phyloP scores from a whole-genome alignment of 2,888 invertebrate species.

The Xylota sylvarum region DNA sequence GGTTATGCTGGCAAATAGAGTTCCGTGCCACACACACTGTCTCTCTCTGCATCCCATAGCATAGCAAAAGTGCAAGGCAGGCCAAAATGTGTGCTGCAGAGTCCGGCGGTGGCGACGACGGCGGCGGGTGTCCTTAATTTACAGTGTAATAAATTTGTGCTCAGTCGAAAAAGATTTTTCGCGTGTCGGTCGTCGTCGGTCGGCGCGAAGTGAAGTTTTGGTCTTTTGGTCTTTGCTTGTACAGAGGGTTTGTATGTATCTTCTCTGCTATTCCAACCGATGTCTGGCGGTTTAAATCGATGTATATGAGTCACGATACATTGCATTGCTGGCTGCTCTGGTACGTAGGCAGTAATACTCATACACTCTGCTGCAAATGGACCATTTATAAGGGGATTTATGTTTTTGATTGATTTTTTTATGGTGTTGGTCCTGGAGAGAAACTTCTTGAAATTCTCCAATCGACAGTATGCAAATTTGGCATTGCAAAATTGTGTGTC shows the following conservation, averaged over 20 bases:
- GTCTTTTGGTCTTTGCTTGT: constrained; percentile 38
- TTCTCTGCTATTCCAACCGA: constrained; percentile 49
- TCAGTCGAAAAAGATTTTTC: constrained; percentile 70
- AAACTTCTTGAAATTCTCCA: constrained; percentile 7
- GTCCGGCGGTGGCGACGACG: background rate
- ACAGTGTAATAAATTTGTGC: constrained; percentile 74
- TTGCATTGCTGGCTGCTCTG: constrained; percentile 8
- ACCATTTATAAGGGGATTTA: constrained; percentile 54
- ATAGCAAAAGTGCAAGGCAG: constrained; percentile 63
- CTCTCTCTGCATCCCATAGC: background rate
- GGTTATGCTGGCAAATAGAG: constrained; percentile 61
- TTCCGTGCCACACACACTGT: constrained; percentile 3
- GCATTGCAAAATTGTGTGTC: background rate
- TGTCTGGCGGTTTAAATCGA: constrained; percentile 67
- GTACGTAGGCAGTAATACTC: constrained; percentile 34
- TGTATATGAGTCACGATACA: constrained; percentile 74
- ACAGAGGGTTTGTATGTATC: constrained; percentile 39
- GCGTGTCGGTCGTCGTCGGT: constrained; percentile 16
- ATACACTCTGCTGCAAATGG: constrained; percentile 9
- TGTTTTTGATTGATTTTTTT: constrained; percentile 54
- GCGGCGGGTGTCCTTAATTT: constrained; percentile 73
- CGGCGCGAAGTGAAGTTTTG: constrained; percentile 65
- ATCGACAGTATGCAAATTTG: constrained; percentile 29
- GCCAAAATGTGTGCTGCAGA: constrained; percentile 61
- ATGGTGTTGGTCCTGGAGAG: background rate